Conservation (phyloP, 2,888 invertebrate genomes). For the Trachelus troglodyta region DNA sequence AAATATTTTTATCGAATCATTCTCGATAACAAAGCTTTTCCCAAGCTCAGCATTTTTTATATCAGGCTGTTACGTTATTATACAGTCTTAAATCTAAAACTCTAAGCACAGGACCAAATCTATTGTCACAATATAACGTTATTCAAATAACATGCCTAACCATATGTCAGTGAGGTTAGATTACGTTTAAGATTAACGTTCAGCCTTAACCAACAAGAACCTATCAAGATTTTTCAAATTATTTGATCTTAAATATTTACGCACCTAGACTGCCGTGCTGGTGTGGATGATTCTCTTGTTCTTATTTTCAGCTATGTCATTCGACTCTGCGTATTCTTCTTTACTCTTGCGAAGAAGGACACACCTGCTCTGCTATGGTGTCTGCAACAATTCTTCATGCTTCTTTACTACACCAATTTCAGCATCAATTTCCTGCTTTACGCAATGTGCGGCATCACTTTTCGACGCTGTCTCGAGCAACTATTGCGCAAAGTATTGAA, state of each 20-base stretch:
- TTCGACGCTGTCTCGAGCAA: constrained; percentile 70
- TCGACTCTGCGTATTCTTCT: constrained; percentile 69
- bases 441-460: constrained; percentile 73
- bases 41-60: background rate
- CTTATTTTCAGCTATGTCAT: constrained; percentile 68
- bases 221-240: too few relatives aligned
- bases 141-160: too few relatives aligned
- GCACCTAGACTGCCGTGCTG: background rate
- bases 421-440: constrained; percentile 75
- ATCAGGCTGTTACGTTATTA: background rate
- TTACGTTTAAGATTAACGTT: too few relatives aligned
- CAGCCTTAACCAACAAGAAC: too few relatives aligned
- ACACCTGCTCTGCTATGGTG: constrained; percentile 68
- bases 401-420: constrained; percentile 75
- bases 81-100: too few relatives aligned
- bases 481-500: constrained; percentile 67
- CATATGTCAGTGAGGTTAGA: too few relatives aligned
- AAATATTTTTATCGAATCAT: background rate
- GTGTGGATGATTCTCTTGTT: background rate
- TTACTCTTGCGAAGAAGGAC: constrained; percentile 65
- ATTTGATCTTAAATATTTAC: background rate
- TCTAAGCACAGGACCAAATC: background rate
- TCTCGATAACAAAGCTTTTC: background rate
- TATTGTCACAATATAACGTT: background rate
- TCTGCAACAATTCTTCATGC: constrained; percentile 72